A percentile compares a stretch with the other conserved stretches of the same genome.
Evolutionary conservation across 2,113 vertebrate genomes (phyloP).

Genomic region (Hemibagrus wyckioides): DNA sequence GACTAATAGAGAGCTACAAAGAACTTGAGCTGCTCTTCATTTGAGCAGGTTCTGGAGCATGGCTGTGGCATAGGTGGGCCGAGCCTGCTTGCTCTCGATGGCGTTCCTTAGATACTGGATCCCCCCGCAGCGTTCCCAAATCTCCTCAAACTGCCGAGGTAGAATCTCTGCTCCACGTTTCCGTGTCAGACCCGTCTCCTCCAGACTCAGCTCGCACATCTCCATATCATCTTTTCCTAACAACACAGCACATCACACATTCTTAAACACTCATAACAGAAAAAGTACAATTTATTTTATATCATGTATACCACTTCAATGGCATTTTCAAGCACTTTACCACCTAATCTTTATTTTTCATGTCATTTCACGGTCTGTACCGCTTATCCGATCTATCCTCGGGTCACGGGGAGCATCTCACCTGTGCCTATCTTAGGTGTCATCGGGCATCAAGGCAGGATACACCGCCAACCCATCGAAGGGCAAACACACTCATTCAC

Average conservation of each 20-base stretch:
- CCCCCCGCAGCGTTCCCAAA: conserved; percentile 97
- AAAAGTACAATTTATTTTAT: neutral
- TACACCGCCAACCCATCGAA: too few relatives aligned
- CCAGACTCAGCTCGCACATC: conserved; percentile 98
- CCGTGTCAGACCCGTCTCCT: conserved; percentile 95
- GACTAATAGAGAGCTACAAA: neutral
- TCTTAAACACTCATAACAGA: neutral
- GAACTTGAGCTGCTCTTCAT: conserved; percentile 58
- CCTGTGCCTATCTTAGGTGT: too few relatives aligned
- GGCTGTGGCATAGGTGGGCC: conserved; percentile 93
- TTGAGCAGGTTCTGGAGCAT: conserved; percentile 94
- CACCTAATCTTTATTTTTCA: neutral
- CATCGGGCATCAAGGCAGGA: too few relatives aligned
- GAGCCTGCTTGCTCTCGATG: conserved; percentile 92
- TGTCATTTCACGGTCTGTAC: too few relatives aligned
- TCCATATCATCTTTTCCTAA: conserved; percentile 98
- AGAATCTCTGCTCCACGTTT: conserved; percentile 96
- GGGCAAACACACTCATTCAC: too few relatives aligned
- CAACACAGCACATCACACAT: conserved; percentile 14
- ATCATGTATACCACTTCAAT: neutral
- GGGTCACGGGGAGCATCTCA: too few relatives aligned
- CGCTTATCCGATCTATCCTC: too few relatives aligned
- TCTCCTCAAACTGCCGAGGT: conserved; percentile 93
- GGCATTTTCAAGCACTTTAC: neutral
- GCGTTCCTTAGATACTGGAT: conserved; percentile 95